Conservation (phyloP, 2,113 vertebrate genomes). For the Rafetus swinhoei region DNA sequence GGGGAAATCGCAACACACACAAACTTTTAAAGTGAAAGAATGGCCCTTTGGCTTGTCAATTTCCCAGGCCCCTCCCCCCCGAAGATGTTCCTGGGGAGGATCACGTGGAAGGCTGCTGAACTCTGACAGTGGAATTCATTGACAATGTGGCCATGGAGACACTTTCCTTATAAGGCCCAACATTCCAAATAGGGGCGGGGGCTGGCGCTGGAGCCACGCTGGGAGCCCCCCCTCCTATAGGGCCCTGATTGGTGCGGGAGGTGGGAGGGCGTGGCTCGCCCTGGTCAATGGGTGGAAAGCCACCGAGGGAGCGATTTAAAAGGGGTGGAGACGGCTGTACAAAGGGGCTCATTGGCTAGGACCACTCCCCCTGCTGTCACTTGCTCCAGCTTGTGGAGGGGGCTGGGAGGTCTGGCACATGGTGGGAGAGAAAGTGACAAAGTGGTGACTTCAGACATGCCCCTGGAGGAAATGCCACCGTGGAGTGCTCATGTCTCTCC, state of each 20-base stretch:
- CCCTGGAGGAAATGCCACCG: no score
- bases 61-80: constrained; percentile 1
- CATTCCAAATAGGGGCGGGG: constrained; percentile 70
- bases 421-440: neutral
- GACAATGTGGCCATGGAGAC: constrained; percentile 58
- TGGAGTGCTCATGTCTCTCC: neutral
- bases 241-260: constrained; percentile 56
- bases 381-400: neutral
- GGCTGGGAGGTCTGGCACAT: neutral
- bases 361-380: neutral
- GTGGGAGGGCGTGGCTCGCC: neutral
- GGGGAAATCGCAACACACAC: neutral
- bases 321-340: neutral
- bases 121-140: constrained; percentile 79
- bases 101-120: neutral
- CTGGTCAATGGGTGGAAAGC: constrained; percentile 56
- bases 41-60: constrained; percentile 42
- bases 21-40: constrained; percentile 2
- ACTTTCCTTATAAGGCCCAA: constrained; percentile 75
- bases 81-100: neutral
- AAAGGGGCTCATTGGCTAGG: neutral
- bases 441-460: neutral
- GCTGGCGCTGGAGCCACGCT: neutral
- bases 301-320: constrained; percentile 53
- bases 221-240: no score